Base-by-base conservation (phyloP, 1,140 invertebrate genomes). In the Sitophilus oryzae region DNA sequence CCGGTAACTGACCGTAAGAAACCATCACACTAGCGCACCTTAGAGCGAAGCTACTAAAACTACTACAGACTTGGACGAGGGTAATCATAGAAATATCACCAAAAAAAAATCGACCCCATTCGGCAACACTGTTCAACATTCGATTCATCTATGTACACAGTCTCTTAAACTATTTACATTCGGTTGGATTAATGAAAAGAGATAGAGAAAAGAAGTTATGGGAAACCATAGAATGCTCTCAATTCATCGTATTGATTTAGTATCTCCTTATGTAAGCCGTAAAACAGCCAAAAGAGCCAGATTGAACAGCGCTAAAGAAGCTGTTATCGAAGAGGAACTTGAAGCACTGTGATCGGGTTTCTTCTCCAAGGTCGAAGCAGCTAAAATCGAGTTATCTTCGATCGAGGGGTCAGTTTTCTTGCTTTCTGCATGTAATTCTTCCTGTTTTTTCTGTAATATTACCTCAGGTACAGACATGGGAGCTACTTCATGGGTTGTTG, bases 401-500 rank as follows among this genome's bases (percentile, higher is more conserved):
- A 52, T 50, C 66, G 62, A 30, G 25, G 25, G 5, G 25, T 65
- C 60, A 11, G 63, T 52, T 49, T 62, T 64, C 21, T 61, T 55
- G 36, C 41, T 47, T 3, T 22, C 41, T 11, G 48, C 41, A 19
- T 57, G 41, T 3, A 51, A 21, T 35, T 51, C 20, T 37, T 55
- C 44, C 16, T 56, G 25, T 22, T 59, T 50, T 18, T 9, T 52
- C 19, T 44, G 43, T 2, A 37, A 9, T 44, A 55, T 21, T 9
- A 52, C 41, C 34, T 60, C 53, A 1, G 52, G 56, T 41, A 46
- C 48, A 25, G 20, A 55, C 22, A 47, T 52, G 23, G 52, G 62
- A 42, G 37, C 56, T 1, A 72, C 70, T 20, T 76, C 66, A 53
- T 75, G 66, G 50, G 74, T 63, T 67, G 75, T 66, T n/a, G 60